Percentiles rank a stretch among this genome's conserved stretches.
These are phyloP conservation scores for Toxotes jaculatrix DNA, from an alignment of 2,113 vertebrate species.

Conservation along the genomic window DNA sequence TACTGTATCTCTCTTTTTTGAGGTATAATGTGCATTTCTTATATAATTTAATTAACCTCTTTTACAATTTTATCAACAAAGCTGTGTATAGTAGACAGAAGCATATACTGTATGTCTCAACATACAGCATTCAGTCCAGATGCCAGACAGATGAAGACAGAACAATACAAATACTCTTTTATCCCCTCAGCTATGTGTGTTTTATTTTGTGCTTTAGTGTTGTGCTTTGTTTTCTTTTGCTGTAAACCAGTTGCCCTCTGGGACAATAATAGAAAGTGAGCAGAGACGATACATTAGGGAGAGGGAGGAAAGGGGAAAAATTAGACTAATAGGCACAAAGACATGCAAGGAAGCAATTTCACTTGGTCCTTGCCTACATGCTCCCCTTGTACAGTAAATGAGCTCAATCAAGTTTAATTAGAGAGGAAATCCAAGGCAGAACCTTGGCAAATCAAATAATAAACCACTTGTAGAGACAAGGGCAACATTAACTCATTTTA, in stretches of 20 bases:
- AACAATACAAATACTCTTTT: neutral
- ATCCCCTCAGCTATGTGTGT: neutral
- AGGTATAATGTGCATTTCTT: neutral
- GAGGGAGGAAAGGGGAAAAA: constrained; percentile 5
- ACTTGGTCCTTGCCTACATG: constrained; percentile 52
- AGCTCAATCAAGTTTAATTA: constrained; percentile 72
- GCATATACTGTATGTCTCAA: neutral
- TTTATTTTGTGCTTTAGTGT: neutral
- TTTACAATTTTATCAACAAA: neutral
- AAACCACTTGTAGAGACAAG: constrained; percentile 52
- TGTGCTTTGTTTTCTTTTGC: constrained; percentile 28
- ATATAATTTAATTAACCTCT: too few species aligned
- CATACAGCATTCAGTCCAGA: too few species aligned
- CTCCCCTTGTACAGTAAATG: constrained; percentile 61
- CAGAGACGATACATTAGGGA: constrained; percentile 29
- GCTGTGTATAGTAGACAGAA: neutral
- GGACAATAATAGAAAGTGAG: constrained; percentile 38
- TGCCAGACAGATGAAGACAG: constrained; percentile 26
- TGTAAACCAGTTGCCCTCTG: constrained; percentile 38
- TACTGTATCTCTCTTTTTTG: neutral
- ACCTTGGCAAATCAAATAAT: constrained; percentile 67
- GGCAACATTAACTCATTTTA: constrained; percentile 48
- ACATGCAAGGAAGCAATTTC: constrained; percentile 51
- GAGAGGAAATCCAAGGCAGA: constrained; percentile 56
- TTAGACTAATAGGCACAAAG: constrained; percentile 47